Evolutionary conservation across 2,797 vertebrate genomes (phyloP).

Genomic region (Yasuhikotakia modesta): DNA sequence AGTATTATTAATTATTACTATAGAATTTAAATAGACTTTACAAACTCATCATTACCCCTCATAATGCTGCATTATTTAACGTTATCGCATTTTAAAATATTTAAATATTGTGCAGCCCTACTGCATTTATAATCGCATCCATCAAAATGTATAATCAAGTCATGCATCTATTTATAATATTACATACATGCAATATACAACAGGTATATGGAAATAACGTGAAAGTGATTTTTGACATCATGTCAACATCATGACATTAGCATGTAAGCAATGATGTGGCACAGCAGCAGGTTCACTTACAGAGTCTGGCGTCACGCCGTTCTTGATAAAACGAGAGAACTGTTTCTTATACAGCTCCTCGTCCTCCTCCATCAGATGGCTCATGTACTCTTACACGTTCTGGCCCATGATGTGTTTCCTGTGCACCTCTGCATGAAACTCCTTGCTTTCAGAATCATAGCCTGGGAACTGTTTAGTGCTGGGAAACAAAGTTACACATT

Average conservation of each 20-base stretch:
- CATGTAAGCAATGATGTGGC: not conserved
- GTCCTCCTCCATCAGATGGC: conserved; percentile 91
- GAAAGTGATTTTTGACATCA: not conserved
- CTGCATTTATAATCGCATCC: no score
- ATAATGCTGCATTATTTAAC: no score
- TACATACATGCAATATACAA: no score
- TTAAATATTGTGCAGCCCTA: no score
- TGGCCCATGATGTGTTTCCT: conserved; percentile 95
- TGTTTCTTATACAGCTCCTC: conserved; percentile 96
- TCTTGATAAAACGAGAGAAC: conserved; percentile 96
- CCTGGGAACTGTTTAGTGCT: conserved; percentile 98
- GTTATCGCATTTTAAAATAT: no score
- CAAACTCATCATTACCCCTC: no score
- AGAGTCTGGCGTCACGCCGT: conserved; percentile 85
- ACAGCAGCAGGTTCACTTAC: conserved; percentile 65
- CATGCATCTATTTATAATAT: no score
- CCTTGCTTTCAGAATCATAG: conserved; percentile 94
- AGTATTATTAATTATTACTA: no score
- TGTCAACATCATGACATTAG: not conserved
- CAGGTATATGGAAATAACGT: no score
- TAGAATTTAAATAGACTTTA: no score
- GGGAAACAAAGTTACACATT: not conserved
- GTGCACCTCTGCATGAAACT: conserved; percentile 95
- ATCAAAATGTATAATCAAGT: no score
- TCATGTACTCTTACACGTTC: conserved; percentile 96